A percentile compares a stretch with the other conserved stretches of the same genome.
These are phyloP conservation scores for Bufo bufo DNA, from an alignment of 2,113 vertebrate species.

Conservation along the genomic window DNA sequence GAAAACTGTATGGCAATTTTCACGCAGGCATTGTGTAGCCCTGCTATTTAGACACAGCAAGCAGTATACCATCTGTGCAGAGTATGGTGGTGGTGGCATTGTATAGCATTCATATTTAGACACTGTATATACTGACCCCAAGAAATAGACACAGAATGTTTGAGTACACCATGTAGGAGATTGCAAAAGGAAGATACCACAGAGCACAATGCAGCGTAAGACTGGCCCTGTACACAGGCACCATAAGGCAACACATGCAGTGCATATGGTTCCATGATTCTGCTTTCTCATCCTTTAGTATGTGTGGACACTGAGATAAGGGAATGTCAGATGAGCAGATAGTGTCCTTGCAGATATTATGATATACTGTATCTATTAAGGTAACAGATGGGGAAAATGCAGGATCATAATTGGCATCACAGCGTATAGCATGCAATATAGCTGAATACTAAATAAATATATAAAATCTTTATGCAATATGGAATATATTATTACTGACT, in stretches of 20 bases:
- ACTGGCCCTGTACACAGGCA: too few relatives aligned
- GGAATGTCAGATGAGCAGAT: neutral
- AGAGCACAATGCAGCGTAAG: neutral
- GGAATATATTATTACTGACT: conserved; percentile 4
- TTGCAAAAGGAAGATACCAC: neutral
- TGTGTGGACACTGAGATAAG: neutral
- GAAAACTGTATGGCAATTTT: too few relatives aligned
- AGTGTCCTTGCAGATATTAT: neutral
- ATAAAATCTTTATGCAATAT: neutral
- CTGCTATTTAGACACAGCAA: neutral
- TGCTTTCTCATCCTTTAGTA: neutral
- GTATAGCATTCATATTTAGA: neutral
- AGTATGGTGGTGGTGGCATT: too few relatives aligned
- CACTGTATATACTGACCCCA: too few relatives aligned
- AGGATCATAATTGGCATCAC: neutral
- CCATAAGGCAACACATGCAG: neutral
- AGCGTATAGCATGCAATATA: neutral
- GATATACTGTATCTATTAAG: neutral
- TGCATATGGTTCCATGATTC: neutral
- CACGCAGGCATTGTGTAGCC: neutral
- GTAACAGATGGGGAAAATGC: neutral
- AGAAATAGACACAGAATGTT: neutral
- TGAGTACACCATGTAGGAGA: neutral
- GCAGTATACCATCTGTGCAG: too few relatives aligned
- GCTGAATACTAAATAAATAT: neutral